Percentiles rank a stretch among this genome's conserved stretches.
phyloP scores from a whole-genome alignment of 2,797 vertebrate genomes.

The Thripadectes ignobilis region DNA sequence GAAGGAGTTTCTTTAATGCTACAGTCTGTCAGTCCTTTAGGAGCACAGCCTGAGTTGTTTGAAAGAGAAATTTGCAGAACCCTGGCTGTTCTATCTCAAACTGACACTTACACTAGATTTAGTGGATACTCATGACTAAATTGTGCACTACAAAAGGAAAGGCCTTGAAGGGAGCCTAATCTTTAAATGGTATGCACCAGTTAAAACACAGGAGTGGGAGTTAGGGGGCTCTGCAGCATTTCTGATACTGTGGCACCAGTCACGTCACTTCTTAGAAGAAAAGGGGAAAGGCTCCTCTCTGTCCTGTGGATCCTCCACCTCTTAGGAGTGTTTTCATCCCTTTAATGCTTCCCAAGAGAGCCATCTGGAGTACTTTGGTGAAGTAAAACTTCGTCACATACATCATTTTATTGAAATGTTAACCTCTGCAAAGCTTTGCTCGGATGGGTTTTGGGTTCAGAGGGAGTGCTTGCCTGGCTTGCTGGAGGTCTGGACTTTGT shows the following conservation, averaged over 20 bases:
- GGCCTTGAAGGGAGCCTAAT: slow-evolving; percentile 48
- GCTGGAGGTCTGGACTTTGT: slow-evolving; percentile 6
- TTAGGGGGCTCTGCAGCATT: slow-evolving; percentile 13
- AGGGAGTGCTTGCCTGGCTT: neutral
- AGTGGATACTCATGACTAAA: slow-evolving; percentile 50
- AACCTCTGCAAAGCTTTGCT: neutral
- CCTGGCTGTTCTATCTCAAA: slow-evolving; percentile 58
- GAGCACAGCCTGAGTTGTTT: slow-evolving; percentile 23
- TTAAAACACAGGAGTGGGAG: slow-evolving; percentile 56
- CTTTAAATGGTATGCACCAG: slow-evolving; percentile 38
- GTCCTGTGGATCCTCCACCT: neutral
- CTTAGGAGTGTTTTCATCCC: neutral
- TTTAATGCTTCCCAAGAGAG: neutral
- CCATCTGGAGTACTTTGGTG: neutral
- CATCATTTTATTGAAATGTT: neutral
- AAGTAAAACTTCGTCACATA: neutral
- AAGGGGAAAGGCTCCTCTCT: neutral
- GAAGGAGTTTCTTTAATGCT: slow-evolving; percentile 35
- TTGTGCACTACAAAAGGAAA: slow-evolving; percentile 50
- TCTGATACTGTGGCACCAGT: slow-evolving; percentile 58
- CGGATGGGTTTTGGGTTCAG: neutral
- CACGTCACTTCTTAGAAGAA: neutral
- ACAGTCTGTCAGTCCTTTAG: neutral
- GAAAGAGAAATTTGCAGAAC: slow-evolving; percentile 49
- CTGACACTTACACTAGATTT: slow-evolving; percentile 56